Conservation (phyloP, 2,797 vertebrate species). For the Intellagama lesueurii region DNA sequence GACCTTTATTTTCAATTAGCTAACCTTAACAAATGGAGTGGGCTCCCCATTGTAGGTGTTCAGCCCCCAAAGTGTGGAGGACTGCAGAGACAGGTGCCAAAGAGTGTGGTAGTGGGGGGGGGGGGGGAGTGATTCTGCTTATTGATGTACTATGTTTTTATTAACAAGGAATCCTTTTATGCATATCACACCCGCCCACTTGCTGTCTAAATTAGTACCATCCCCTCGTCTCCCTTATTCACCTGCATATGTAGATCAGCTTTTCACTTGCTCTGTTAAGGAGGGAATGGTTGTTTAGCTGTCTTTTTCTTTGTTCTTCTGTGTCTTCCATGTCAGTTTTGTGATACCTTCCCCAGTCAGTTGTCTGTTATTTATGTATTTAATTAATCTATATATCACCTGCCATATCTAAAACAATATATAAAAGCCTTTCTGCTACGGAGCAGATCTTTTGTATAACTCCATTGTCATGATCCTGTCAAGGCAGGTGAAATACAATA, state of each 20-base stretch:
- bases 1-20: too few relatives aligned
- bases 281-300: not conserved
- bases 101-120: too few relatives aligned
- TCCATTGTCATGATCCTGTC: slow-evolving; percentile 29
- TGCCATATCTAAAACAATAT: not conserved
- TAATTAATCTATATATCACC: not conserved
- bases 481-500: not conserved
- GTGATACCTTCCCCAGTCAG: slow-evolving; percentile 20
- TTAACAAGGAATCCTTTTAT: not conserved
- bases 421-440: slow-evolving; percentile 1
- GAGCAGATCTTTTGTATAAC: slow-evolving; percentile 16
- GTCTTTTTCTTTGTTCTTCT: slow-evolving; percentile 25
- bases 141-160: not conserved
- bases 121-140: too few relatives aligned
- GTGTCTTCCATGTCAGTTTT: slow-evolving; percentile 5
- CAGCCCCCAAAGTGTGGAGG: too few relatives aligned
- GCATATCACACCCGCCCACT: too few relatives aligned
- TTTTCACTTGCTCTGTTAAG: not conserved
- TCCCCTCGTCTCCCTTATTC: too few relatives aligned
- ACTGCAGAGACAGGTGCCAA: too few relatives aligned
- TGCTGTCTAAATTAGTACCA: not conserved
- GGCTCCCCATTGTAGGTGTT: too few relatives aligned
- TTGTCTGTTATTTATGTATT: slow-evolving; percentile 8
- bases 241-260: not conserved
- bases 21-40: too few relatives aligned